phyloP scores from a whole-genome alignment of 2,113 vertebrate species.

The Centropus unirufus region DNA sequence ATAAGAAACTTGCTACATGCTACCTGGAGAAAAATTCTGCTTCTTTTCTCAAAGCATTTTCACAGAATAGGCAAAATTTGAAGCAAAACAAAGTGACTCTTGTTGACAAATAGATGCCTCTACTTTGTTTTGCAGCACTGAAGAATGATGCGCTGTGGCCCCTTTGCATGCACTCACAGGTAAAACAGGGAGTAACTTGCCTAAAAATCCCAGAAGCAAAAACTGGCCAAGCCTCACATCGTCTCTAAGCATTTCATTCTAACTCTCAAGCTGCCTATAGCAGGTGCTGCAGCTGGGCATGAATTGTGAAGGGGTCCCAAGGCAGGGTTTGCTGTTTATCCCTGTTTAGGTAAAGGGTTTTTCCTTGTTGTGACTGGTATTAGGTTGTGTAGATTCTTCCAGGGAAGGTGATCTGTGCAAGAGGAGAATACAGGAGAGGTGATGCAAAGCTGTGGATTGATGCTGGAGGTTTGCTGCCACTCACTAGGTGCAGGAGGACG shows the following conservation, averaged over 20 bases:
- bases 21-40: background rate
- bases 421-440: background rate
- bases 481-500: background rate
- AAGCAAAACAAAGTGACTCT: background rate
- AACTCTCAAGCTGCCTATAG: background rate
- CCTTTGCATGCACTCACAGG: background rate
- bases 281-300: background rate
- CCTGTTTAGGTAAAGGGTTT: background rate
- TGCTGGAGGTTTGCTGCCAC: background rate
- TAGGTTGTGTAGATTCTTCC: background rate
- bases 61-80: background rate
- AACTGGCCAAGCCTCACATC: background rate
- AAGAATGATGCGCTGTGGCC: accelerated
- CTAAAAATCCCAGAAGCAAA: background rate
- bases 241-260: background rate
- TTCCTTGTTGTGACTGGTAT: background rate
- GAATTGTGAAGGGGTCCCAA: background rate
- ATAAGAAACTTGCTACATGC: background rate
- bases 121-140: background rate
- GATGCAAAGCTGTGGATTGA: background rate
- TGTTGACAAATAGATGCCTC: background rate
- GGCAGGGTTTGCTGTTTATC: background rate
- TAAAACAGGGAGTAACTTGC: background rate
- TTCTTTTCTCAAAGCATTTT: background rate
- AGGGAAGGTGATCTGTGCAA: background rate